Evolutionary conservation across 1,140 invertebrate species (phyloP), one percentile per base, ranked within the genome.

Genomic region (Drosophila tropicalis): DNA sequence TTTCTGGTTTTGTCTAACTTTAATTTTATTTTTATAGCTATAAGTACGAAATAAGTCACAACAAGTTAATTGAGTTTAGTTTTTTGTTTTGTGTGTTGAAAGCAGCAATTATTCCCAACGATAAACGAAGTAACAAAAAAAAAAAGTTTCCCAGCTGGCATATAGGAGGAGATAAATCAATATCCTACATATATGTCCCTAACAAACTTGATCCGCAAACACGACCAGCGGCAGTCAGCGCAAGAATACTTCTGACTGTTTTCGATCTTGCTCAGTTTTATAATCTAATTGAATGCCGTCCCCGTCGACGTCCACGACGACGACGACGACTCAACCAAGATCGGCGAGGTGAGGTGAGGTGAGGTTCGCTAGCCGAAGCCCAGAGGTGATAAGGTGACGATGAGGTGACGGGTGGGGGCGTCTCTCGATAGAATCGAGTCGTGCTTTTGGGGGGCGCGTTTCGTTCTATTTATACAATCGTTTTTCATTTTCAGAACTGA

Each of bases 201-300:
- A 12, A 32, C 51, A 47, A 57, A 64, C 19, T 29, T 66, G n/a
- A 56, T 39, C 66, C 69, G 74, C 76, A 70, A 70, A 79, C 84
- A 87, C 83, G 78, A 89, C 76, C 84, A 77, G 80, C 76, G 83
- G 72, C 79, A 77, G 70, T 74, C 84, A 87, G 66, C 75, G 76
- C 73, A 89, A 89, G 85, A 89, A 89, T 89, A 89, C 84, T 89
- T 89, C 84, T 89, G 84, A 89, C 76, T 81, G 76, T 89, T 84
- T 78, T 68, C 44, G 9, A 57, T 44, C 34, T 68, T 72, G 61
- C 67, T 72, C 78, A 76, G 56, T 86, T 78, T 86, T 86, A 87
- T 86, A 86, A 83, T 83, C 73, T 70, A 81, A 87, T 65, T 73
- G 36, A 54, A 47, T 17, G 17, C 55, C 32, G 32, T 19, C 19